Conservation (phyloP, 2,888 invertebrate species). For the Axea sp. region DNA sequence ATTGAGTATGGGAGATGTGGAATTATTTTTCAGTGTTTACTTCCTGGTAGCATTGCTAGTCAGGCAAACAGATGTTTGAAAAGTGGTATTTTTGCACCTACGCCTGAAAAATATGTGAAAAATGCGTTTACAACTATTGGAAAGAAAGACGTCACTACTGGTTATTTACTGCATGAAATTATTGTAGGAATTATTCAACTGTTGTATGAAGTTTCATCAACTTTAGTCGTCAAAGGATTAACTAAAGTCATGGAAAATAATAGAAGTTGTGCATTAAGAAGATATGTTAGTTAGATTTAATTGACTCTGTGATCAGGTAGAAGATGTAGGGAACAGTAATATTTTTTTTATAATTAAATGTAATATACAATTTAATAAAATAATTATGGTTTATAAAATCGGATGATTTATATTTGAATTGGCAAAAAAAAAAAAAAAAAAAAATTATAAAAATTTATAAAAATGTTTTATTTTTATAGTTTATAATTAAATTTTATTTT, state of each 20-base stretch:
- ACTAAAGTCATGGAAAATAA: slow-evolving; percentile 69
- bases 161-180: slow-evolving; percentile 85
- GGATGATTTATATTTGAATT: too few species aligned
- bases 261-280: slow-evolving; percentile 66
- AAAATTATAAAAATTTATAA: too few species aligned
- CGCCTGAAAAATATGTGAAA: slow-evolving; percentile 85
- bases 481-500: too few species aligned
- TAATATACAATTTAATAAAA: slow-evolving; percentile 9
- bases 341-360: too few species aligned
- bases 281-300: slow-evolving; percentile 65
- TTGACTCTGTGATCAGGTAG: too few species aligned
- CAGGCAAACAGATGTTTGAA: slow-evolving; percentile 87
- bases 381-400: too few species aligned
- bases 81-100: slow-evolving; percentile 85
- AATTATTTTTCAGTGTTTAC: slow-evolving; percentile 87
- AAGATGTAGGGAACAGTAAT: too few species aligned
- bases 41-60: slow-evolving; percentile 92
- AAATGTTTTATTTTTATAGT: too few species aligned
- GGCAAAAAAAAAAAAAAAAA: too few species aligned
- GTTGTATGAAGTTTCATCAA: slow-evolving; percentile 65
- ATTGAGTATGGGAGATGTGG: slow-evolving; percentile 87
- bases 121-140: slow-evolving; percentile 87
- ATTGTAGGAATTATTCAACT: slow-evolving; percentile 80
- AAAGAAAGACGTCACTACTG: slow-evolving; percentile 84
- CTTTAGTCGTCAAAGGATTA: slow-evolving; percentile 64